Conservation (phyloP, 2,888 invertebrate species). For the Apoda limacodes region DNA sequence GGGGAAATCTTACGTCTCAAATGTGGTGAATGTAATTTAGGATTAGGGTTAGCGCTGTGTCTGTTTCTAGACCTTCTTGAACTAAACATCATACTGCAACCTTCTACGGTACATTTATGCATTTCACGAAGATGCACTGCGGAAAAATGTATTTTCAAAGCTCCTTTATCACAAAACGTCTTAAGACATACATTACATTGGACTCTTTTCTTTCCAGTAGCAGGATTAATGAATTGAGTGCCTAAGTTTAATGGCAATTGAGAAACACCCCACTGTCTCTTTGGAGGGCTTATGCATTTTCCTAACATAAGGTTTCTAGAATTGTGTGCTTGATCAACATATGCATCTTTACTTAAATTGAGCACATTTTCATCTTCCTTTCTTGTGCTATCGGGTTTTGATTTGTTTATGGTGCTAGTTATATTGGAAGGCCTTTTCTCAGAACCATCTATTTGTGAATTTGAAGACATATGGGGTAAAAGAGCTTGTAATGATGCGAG, state of each 20-base stretch:
- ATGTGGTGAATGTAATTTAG: slow-evolving; percentile 96
- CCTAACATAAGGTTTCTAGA: slow-evolving; percentile 66
- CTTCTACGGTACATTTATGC: slow-evolving; percentile 99
- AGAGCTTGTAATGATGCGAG: slow-evolving; percentile 74
- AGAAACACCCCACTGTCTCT: slow-evolving; percentile 83
- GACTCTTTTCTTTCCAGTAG: slow-evolving; percentile 95
- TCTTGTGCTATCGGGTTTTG: slow-evolving; percentile 37
- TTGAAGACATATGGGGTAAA: slow-evolving; percentile 70
- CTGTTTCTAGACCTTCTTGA: slow-evolving; percentile 95
- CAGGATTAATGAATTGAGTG: slow-evolving; percentile 91
- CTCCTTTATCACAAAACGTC: slow-evolving; percentile 99
- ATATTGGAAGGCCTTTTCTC: slow-evolving; percentile 49
- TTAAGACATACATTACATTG: slow-evolving; percentile 98
- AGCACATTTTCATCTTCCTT: slow-evolving; percentile 54
- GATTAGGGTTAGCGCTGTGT: slow-evolving; percentile 98
- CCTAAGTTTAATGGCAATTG: slow-evolving; percentile 84
- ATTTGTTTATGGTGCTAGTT: slow-evolving; percentile 26
- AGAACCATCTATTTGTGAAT: slow-evolving; percentile 43
- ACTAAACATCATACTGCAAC: slow-evolving; percentile 99
- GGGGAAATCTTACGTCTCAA: slow-evolving; percentile 93
- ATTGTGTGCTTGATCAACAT: slow-evolving; percentile 42
- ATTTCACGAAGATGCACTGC: slow-evolving; percentile 99
- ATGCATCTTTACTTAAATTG: slow-evolving; percentile 60
- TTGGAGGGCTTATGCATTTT: slow-evolving; percentile 80
- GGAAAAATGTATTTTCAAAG: slow-evolving; percentile 98